Percentiles rank a stretch among this genome's conserved stretches.
These are phyloP conservation scores for Labeo catla DNA, from an alignment of 2,113 vertebrate genomes.

Conservation along the genomic window DNA sequence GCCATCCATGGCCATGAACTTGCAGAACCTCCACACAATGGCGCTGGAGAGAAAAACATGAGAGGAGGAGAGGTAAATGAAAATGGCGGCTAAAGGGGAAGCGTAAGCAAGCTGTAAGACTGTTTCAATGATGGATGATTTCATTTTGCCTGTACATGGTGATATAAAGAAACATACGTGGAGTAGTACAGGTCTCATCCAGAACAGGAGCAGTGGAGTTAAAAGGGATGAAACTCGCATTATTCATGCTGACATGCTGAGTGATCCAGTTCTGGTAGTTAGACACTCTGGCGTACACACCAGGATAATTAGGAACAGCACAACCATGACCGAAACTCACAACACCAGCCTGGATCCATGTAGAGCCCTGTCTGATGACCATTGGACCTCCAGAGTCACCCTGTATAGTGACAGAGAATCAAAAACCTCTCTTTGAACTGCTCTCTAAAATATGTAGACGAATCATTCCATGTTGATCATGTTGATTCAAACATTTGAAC, in stretches of 20 bases:
- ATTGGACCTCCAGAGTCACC: conserved; percentile 80
- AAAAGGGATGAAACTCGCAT: conserved; percentile 49
- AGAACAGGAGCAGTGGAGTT: conserved; percentile 49
- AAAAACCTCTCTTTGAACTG: too few species aligned
- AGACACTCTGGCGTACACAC: conserved; percentile 45
- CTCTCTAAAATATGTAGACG: too few species aligned
- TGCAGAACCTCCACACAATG: neutral
- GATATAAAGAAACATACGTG: neutral
- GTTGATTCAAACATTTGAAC: too few species aligned
- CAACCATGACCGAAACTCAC: conserved; percentile 83
- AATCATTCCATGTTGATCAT: too few species aligned
- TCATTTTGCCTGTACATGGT: neutral
- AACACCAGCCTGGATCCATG: conserved; percentile 61
- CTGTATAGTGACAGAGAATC: conserved; percentile 55
- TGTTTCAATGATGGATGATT: neutral
- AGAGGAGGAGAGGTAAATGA: neutral
- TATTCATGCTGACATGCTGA: neutral
- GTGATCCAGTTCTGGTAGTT: conserved; percentile 40
- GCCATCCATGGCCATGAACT: conserved; percentile 1
- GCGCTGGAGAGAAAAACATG: neutral
- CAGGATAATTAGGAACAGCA: conserved; percentile 49
- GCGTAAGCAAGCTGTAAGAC: neutral
- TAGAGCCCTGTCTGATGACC: neutral
- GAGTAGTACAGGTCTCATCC: conserved; percentile 52
- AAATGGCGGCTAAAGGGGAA: neutral